Conservation (phyloP, 2,888 invertebrate genomes). For the Penaeus monodon region DNA sequence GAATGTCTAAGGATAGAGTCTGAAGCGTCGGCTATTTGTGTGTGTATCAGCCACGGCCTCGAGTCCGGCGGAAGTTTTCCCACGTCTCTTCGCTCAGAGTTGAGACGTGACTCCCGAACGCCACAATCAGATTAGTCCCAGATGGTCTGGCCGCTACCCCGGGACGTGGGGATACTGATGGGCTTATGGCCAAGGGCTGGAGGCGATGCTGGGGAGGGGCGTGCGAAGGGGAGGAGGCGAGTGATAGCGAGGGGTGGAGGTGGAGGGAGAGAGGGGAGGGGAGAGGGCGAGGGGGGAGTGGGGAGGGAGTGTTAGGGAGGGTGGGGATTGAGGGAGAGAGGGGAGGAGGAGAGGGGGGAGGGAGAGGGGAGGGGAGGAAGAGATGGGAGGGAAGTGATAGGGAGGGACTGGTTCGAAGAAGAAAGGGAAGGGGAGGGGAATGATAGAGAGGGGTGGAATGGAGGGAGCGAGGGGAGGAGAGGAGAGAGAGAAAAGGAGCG, state of each 20-base stretch:
- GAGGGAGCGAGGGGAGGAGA: background rate
- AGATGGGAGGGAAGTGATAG: background rate
- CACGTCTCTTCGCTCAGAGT: background rate
- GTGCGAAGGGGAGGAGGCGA: slow-evolving; percentile 2
- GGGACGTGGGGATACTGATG: slow-evolving; percentile 28
- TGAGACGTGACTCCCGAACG: slow-evolving; percentile 24
- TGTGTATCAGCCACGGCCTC: too few relatives aligned
- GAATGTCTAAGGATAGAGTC: too few relatives aligned
- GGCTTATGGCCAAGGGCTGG: slow-evolving; percentile 12
- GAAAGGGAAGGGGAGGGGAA: background rate
- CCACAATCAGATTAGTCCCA: slow-evolving; percentile 50
- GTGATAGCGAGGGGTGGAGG: background rate
- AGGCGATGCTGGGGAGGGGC: background rate
- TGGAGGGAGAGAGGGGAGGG: background rate
- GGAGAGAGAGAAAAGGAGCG: too few relatives aligned
- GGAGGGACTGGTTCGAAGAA: background rate
- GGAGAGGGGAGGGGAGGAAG: background rate
- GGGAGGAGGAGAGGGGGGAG: background rate
- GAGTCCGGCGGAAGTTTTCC: background rate
- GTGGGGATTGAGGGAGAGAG: background rate
- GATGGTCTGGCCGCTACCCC: slow-evolving; percentile 30
- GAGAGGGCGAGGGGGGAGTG: background rate
- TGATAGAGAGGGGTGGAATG: background rate
- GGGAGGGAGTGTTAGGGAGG: background rate
- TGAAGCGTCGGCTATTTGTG: too few relatives aligned